phyloP scores from a whole-genome alignment of 2,113 vertebrate genomes.

The Amblyopsis rosae region DNA sequence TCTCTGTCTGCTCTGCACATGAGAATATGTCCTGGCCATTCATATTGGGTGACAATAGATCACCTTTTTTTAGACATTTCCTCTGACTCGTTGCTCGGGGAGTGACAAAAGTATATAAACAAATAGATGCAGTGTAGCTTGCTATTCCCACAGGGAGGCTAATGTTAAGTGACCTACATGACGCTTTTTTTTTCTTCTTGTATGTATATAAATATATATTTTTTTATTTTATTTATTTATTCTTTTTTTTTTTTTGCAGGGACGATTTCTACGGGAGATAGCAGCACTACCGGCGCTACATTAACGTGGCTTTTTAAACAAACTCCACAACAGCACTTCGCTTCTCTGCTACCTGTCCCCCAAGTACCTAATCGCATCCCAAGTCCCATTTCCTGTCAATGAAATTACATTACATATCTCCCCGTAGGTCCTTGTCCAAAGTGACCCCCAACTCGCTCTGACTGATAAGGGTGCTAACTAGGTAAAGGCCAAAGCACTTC shows the following conservation, averaged over 20 bases:
- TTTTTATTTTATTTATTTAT: too few species aligned
- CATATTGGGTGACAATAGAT: constrained; percentile 31
- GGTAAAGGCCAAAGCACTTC: constrained; percentile 74
- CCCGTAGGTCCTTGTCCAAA: constrained; percentile 71
- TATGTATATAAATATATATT: too few species aligned
- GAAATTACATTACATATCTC: constrained; percentile 78
- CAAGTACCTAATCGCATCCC: constrained; percentile 67
- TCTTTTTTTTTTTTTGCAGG: not conserved
- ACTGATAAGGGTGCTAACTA: constrained; percentile 79
- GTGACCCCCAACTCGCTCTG: constrained; percentile 69
- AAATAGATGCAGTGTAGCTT: constrained; percentile 16
- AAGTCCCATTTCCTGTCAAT: constrained; percentile 75
- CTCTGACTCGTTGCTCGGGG: constrained; percentile 1
- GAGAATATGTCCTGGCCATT: constrained; percentile 29
- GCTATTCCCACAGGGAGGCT: constrained; percentile 15
- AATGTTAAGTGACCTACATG: constrained; percentile 29
- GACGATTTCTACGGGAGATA: constrained; percentile 38
- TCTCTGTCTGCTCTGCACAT: constrained; percentile 44
- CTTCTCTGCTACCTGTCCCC: constrained; percentile 63
- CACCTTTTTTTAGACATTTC: constrained; percentile 36
- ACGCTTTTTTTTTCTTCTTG: not conserved
- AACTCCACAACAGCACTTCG: constrained; percentile 52
- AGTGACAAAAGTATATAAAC: constrained; percentile 28
- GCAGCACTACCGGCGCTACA: constrained; percentile 16
- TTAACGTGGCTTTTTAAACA: constrained; percentile 57